A percentile compares a stretch with the other conserved stretches of the same genome.
Conservation (phyloP, 2,888 invertebrate species). For the Lycocerus yunnanus region DNA sequence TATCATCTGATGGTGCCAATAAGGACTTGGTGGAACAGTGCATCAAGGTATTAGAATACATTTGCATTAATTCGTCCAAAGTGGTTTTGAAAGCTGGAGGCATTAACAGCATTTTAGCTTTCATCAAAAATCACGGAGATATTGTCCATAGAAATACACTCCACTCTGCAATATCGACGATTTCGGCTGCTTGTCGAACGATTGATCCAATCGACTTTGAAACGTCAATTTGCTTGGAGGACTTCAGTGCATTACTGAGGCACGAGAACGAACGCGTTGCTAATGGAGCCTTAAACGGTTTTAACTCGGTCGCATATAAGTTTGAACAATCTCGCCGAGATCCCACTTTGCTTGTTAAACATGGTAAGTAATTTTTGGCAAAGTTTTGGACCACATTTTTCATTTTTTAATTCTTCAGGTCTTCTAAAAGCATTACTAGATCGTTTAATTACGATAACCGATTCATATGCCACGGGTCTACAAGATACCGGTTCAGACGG, state of each 20-base stretch:
- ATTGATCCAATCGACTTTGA: constrained; percentile 95
- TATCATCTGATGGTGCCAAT: constrained; percentile 85
- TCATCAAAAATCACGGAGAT: constrained; percentile 87
- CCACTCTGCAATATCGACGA: constrained; percentile 98
- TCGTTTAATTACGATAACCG: constrained; percentile 69
- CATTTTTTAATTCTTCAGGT: constrained; percentile 48
- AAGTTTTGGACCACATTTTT: background rate
- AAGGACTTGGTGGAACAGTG: constrained; percentile 98
- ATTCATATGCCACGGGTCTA: constrained; percentile 51
- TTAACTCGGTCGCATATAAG: constrained; percentile 96
- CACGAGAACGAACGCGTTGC: constrained; percentile 93
- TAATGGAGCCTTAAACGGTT: constrained; percentile 95
- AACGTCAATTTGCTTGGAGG: constrained; percentile 88
- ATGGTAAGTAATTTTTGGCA: constrained; percentile 62
- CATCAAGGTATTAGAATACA: constrained; percentile 95
- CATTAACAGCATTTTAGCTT: constrained; percentile 89
- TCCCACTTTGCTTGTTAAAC: constrained; percentile 92
- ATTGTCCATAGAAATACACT: constrained; percentile 95
- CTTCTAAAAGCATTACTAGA: constrained; percentile 86
- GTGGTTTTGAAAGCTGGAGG: constrained; percentile 98
- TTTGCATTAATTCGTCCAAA: constrained; percentile 96
- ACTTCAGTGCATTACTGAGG: constrained; percentile 84
- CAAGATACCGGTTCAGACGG: constrained; percentile 53
- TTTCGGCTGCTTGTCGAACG: constrained; percentile 95
- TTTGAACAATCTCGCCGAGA: constrained; percentile 95